Conservation (phyloP, 2,888 invertebrate genomes). For the Xestia c-nigrum region DNA sequence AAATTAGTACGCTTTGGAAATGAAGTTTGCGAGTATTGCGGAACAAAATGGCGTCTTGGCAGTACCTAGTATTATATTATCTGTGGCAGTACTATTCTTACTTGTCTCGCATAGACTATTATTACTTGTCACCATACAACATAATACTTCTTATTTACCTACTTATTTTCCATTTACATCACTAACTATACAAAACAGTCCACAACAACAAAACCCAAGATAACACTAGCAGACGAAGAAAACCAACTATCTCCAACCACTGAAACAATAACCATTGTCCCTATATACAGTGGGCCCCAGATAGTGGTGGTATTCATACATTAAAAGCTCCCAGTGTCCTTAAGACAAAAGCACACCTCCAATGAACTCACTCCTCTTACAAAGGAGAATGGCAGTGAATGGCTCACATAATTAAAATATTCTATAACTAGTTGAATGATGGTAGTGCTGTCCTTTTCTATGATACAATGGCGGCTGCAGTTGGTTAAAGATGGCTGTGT, state of each 20-base stretch:
- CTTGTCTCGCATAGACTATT: too few relatives aligned
- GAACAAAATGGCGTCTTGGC: too few relatives aligned
- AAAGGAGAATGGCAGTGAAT: slow-evolving; percentile 74
- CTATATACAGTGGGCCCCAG: slow-evolving; percentile 59
- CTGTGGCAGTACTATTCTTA: too few relatives aligned
- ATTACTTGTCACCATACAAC: neutral
- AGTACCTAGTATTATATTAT: too few relatives aligned
- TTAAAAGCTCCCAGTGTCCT: slow-evolving; percentile 73
- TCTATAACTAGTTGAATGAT: slow-evolving; percentile 43
- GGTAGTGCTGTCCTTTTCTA: slow-evolving; percentile 48
- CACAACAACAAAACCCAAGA: slow-evolving; percentile 27
- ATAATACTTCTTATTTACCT: neutral
- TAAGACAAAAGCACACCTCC: slow-evolving; percentile 71
- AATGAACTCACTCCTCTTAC: slow-evolving; percentile 69
- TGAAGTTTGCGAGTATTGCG: too few relatives aligned
- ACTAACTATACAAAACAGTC: neutral
- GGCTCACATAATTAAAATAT: slow-evolving; percentile 74
- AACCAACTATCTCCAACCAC: slow-evolving; percentile 44
- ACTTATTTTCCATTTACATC: neutral
- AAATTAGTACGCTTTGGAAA: too few relatives aligned
- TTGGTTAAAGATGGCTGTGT: slow-evolving; percentile 11
- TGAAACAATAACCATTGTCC: slow-evolving; percentile 68
- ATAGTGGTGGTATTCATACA: slow-evolving; percentile 71
- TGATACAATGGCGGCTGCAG: slow-evolving; percentile 8
- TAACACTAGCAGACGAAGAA: slow-evolving; percentile 45